A percentile compares a stretch with the other conserved stretches of the same genome.
Evolutionary conservation across 2,888 invertebrate genomes (phyloP).

Genomic region (Malthinus flaveolus): DNA sequence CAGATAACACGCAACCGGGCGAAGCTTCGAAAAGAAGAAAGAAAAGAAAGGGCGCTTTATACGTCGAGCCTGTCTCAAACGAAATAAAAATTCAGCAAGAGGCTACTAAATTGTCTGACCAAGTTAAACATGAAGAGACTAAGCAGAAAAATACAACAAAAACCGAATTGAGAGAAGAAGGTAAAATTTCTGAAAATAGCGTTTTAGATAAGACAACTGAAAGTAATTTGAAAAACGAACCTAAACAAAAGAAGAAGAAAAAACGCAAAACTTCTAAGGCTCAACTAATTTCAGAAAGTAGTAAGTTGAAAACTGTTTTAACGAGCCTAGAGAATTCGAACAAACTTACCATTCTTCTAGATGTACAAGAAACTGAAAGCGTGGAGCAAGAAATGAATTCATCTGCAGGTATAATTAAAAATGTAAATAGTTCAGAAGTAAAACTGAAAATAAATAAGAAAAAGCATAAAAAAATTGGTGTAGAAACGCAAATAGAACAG

Average conservation of each 20-base stretch:
- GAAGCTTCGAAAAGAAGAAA: conserved; percentile 25
- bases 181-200: too few relatives aligned
- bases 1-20: neutral
- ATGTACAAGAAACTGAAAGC: conserved; percentile 11
- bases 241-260: conserved; percentile 2
- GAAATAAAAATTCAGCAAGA: neutral
- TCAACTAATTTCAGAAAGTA: too few relatives aligned
- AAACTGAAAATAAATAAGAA: too few relatives aligned
- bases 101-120: neutral
- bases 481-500: conserved; percentile 41
- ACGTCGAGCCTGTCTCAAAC: neutral
- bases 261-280: neutral
- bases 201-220: conserved; percentile 13
- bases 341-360: neutral
- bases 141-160: too few relatives aligned
- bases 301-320: too few relatives aligned
- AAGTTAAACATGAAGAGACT: too few relatives aligned
- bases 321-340: neutral
- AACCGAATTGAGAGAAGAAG: too few relatives aligned
- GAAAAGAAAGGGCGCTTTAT: neutral
- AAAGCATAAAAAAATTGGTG: conserved; percentile 7
- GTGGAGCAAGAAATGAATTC: conserved; percentile 21
- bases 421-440: too few relatives aligned
- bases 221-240: conserved; percentile 5
- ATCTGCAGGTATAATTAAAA: conserved; percentile 11